Percentiles rank a stretch among this genome's conserved stretches.
These are phyloP conservation scores for Elymnias hypermnestra DNA, from an alignment of 1,140 invertebrate genomes.

Conservation along the genomic window DNA sequence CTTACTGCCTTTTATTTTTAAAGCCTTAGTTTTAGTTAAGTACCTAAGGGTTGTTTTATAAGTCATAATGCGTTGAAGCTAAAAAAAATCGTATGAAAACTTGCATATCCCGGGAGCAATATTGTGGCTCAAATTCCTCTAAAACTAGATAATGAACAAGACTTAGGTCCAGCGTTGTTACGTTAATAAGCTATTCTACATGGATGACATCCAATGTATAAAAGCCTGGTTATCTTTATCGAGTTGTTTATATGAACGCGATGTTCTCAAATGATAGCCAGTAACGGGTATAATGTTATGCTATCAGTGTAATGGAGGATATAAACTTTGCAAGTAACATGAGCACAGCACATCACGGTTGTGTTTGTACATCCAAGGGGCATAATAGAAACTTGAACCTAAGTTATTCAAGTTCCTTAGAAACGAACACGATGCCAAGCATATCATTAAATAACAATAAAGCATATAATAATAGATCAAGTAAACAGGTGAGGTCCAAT, in stretches of 20 bases:
- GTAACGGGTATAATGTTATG: background rate
- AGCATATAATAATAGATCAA: constrained; percentile 13
- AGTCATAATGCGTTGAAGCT: too few species aligned
- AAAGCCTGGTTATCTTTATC: too few species aligned
- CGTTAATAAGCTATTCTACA: too few species aligned
- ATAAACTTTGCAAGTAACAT: constrained; percentile 11
- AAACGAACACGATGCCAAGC: constrained; percentile 14
- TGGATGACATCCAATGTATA: too few species aligned
- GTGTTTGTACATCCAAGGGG: constrained; percentile 4
- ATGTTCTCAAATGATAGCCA: background rate
- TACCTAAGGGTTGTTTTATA: too few species aligned
- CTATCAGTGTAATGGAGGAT: constrained; percentile 5
- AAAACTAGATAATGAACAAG: too few species aligned
- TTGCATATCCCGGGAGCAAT: too few species aligned
- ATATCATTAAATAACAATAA: constrained; percentile 19
- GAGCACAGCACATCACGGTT: constrained; percentile 10
- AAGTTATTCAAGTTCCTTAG: constrained; percentile 13
- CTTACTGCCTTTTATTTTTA: too few species aligned
- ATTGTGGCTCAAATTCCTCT: too few species aligned
- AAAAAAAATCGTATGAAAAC: too few species aligned
- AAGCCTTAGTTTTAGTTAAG: too few species aligned
- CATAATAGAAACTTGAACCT: constrained; percentile 19
- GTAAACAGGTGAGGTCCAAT: constrained; percentile 1
- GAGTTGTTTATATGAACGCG: background rate
- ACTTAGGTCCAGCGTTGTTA: too few species aligned